Conservation (phyloP, 2,888 invertebrate genomes). For the Sinotaia quadrata region DNA sequence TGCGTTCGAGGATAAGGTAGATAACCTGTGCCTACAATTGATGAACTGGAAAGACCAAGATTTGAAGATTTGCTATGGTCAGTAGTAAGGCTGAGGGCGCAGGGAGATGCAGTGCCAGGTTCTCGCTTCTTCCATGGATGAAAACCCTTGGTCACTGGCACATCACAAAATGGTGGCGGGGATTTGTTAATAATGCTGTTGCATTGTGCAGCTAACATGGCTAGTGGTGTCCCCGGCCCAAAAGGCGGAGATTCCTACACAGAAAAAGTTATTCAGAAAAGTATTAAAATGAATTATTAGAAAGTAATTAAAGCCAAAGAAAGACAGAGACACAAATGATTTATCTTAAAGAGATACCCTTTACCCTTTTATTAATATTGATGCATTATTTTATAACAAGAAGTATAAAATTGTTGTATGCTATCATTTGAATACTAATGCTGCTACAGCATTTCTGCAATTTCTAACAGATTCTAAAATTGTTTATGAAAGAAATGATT, state of each 20-base stretch:
- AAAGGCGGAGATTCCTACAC: constrained; percentile 25
- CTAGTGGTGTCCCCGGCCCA: constrained; percentile 82
- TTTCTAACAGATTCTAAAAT: too few species aligned
- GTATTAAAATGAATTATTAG: too few species aligned
- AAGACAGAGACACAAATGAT: background rate
- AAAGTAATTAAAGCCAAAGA: background rate
- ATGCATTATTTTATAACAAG: too few species aligned
- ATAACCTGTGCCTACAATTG: constrained; percentile 15
- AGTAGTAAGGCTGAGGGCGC: constrained; percentile 30
- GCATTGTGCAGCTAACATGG: constrained; percentile 98
- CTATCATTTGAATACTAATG: too few species aligned
- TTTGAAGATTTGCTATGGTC: constrained; percentile 11
- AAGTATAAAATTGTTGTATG: too few species aligned
- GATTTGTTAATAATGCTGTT: constrained; percentile 96
- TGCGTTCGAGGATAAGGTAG: background rate
- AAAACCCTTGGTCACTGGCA: constrained; percentile 92
- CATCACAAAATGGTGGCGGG: constrained; percentile 75
- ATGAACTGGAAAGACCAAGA: constrained; percentile 6
- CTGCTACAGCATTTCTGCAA: too few species aligned
- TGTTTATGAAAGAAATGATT: too few species aligned
- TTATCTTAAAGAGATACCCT: too few species aligned
- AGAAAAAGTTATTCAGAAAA: background rate
- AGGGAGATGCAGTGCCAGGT: constrained; percentile 76
- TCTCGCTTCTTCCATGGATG: constrained; percentile 63
- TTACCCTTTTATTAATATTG: too few species aligned